phyloP scores from a whole-genome alignment of 2,797 vertebrate species.

The Hippocampus kuda region DNA sequence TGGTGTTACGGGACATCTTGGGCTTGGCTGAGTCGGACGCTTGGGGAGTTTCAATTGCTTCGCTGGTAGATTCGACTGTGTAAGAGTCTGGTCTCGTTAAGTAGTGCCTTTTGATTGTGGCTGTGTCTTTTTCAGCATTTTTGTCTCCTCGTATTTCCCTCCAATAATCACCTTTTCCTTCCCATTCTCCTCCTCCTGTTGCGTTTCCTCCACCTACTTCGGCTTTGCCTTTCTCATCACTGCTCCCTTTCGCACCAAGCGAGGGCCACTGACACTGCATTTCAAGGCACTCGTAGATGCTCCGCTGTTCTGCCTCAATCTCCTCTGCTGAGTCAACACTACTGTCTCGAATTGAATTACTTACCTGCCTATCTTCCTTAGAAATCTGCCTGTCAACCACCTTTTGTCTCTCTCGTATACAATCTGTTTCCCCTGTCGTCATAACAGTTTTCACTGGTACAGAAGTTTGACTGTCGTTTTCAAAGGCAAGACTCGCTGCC shows the following conservation, averaged over 20 bases:
- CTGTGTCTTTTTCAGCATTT: constrained; percentile 25
- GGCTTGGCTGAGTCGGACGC: constrained; percentile 63
- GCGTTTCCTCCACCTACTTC: constrained; percentile 18
- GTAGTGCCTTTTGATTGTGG: constrained; percentile 37
- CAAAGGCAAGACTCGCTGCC: constrained; percentile 11
- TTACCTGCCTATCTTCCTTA: constrained; percentile 38
- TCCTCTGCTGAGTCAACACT: constrained; percentile 66
- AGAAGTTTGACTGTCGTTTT: constrained; percentile 14
- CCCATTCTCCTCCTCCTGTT: constrained; percentile 16
- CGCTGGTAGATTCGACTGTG: constrained; percentile 60
- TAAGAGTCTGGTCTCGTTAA: constrained; percentile 70
- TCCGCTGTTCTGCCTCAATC: constrained; percentile 69
- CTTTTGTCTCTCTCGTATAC: constrained; percentile 49
- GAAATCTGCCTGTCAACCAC: constrained; percentile 28
- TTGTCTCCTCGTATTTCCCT: constrained; percentile 30
- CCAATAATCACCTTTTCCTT: constrained; percentile 23
- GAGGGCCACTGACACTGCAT: constrained; percentile 65
- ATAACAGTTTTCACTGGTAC: constrained; percentile 29
- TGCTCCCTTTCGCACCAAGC: constrained; percentile 32
- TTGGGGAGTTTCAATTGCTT: constrained; percentile 50
- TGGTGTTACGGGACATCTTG: constrained; percentile 73
- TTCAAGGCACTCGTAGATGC: constrained; percentile 75
- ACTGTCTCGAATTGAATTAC: constrained; percentile 50
- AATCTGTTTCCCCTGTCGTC: constrained; percentile 40
- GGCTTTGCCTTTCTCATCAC: constrained; percentile 33